Percentiles rank a stretch among this genome's conserved stretches.
These are phyloP conservation scores for Melanotaenia parkinsoni DNA, from an alignment of 2,797 vertebrate genomes.

Conservation along the genomic window DNA sequence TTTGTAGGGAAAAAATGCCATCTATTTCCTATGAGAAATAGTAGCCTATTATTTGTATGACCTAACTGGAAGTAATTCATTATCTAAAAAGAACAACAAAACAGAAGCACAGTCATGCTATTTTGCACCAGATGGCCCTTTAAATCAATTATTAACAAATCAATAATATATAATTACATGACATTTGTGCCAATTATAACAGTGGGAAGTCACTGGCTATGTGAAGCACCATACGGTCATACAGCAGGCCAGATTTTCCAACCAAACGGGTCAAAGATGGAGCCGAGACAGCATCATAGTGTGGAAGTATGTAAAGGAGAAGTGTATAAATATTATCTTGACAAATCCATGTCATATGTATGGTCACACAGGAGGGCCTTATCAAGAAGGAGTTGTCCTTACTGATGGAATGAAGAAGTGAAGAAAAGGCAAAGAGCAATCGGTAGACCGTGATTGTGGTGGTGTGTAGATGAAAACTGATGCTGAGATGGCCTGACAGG, in stretches of 20 bases:
- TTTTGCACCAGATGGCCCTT: conserved; percentile 71
- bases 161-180: conserved; percentile 66
- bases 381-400: conserved; percentile 45
- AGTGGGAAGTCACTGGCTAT: conserved; percentile 44
- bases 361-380: conserved; percentile 21
- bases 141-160: conserved; percentile 78
- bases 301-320: conserved; percentile 35
- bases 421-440: conserved; percentile 54
- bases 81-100: conserved; percentile 47
- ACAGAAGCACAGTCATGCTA: conserved; percentile 23
- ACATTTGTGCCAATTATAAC: conserved; percentile 54
- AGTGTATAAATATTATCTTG: conserved; percentile 49
- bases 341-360: conserved; percentile 37
- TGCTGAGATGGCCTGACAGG: conserved; percentile 80
- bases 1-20: conserved; percentile 14
- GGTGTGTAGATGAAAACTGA: conserved; percentile 70
- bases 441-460: conserved; percentile 59
- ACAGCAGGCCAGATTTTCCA: conserved; percentile 32
- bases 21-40: conserved; percentile 30
- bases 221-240: conserved; percentile 58
- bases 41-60: conserved; percentile 42
- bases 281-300: conserved; percentile 38
- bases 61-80: conserved; percentile 61
- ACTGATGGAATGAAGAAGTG: conserved; percentile 51
- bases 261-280: conserved; percentile 62